A percentile compares a stretch with the other conserved stretches of the same genome.
phyloP scores from a whole-genome alignment of 2,797 vertebrate species.

The Molossus molossus region DNA sequence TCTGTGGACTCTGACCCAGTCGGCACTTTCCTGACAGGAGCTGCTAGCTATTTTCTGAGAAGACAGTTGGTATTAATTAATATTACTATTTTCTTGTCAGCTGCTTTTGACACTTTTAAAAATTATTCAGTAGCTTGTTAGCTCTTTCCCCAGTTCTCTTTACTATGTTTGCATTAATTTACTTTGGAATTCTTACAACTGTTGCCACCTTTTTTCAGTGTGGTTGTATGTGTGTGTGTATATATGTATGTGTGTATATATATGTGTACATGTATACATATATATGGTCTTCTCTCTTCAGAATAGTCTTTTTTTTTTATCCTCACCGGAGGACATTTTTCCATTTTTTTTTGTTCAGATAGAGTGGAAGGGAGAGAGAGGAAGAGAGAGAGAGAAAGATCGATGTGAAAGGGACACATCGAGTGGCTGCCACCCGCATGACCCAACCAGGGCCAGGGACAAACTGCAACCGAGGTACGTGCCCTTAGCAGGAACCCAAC shows the following conservation, averaged over 20 bases:
- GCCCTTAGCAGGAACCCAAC: too few species aligned
- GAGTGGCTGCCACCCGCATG: too few species aligned
- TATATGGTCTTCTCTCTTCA: not conserved
- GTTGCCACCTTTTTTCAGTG: slow-evolving; percentile 46
- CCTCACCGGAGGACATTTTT: too few species aligned
- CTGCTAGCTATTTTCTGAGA: slow-evolving; percentile 66
- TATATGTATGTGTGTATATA: too few species aligned
- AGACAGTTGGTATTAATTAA: slow-evolving; percentile 82
- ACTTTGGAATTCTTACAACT: slow-evolving; percentile 62
- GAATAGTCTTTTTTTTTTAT: not conserved
- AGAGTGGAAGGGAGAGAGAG: too few species aligned
- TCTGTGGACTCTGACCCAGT: slow-evolving; percentile 44
- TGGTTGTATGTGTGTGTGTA: not conserved
- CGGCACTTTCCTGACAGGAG: slow-evolving; percentile 44
- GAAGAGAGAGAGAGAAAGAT: too few species aligned
- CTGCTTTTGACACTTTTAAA: slow-evolving; percentile 78
- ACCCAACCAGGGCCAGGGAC: too few species aligned
- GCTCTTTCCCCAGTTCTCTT: slow-evolving; percentile 43
- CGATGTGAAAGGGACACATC: too few species aligned
- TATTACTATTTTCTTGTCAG: slow-evolving; percentile 77
- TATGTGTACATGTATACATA: too few species aligned
- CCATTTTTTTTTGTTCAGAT: too few species aligned
- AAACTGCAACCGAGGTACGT: too few species aligned
- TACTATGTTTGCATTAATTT: slow-evolving; percentile 70
- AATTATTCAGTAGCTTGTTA: slow-evolving; percentile 76